Conservation (phyloP, 1,140 invertebrate species). For the Cyclina sinensis region DNA sequence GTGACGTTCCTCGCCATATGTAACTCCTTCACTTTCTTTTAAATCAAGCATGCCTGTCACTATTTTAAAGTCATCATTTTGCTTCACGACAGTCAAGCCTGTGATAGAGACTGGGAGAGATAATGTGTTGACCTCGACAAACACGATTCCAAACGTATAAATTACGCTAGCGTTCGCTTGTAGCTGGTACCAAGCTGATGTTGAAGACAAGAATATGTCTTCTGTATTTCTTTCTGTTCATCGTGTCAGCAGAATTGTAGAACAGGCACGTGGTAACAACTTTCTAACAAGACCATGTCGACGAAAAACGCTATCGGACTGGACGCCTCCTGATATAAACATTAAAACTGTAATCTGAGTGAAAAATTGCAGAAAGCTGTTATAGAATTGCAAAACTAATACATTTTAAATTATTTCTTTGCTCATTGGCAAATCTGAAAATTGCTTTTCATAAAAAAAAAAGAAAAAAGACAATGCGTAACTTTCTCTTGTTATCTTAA, state of each 20-base stretch:
- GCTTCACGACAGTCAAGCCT: neutral
- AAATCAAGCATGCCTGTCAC: conserved; percentile 15
- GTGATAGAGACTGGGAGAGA: conserved; percentile 43
- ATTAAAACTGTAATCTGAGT: too few species aligned
- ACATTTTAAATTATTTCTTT: too few species aligned
- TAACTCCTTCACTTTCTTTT: neutral
- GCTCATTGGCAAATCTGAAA: too few species aligned
- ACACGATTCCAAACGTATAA: conserved; percentile 52
- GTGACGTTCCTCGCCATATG: neutral
- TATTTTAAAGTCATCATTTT: neutral
- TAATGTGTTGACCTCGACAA: conserved; percentile 44
- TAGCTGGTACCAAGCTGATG: conserved; percentile 44
- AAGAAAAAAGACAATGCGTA: too few species aligned
- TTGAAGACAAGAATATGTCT: conserved; percentile 44
- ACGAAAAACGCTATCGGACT: neutral
- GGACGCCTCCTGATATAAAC: neutral
- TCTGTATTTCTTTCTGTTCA: conserved; percentile 32
- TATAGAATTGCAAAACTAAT: too few species aligned
- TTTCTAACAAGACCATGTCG: conserved; percentile 7
- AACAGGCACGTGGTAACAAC: conserved; percentile 47
- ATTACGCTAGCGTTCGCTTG: neutral
- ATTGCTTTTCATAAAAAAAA: too few species aligned
- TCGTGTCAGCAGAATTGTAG: conserved; percentile 26
- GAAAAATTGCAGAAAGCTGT: too few species aligned
- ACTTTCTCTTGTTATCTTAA: too few species aligned